Conservation (phyloP, 35 echinoderm and acorn worm genomes). For the Heliocidaris erythrogramma region DNA sequence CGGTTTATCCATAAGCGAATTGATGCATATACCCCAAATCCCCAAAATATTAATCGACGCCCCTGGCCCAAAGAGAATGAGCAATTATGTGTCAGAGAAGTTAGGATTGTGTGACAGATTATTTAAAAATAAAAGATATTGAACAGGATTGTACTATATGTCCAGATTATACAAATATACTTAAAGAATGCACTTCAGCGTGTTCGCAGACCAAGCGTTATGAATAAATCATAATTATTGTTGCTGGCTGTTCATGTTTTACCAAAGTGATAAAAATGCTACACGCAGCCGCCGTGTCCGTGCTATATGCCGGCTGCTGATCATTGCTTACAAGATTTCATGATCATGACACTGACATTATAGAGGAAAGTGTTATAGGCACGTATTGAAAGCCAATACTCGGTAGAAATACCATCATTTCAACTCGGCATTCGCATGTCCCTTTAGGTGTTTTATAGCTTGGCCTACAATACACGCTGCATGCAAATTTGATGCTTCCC, state of each 20-base stretch:
- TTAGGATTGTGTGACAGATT: too few species aligned
- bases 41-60: too few species aligned
- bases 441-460: conserved; percentile 1
- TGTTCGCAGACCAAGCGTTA: too few species aligned
- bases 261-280: background rate
- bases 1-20: too few species aligned
- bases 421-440: background rate
- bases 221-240: too few species aligned
- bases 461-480: conserved; percentile 7
- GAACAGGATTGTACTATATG: too few species aligned
- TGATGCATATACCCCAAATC: too few species aligned
- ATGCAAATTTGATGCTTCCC: background rate
- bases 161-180: too few species aligned
- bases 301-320: background rate
- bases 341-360: background rate
- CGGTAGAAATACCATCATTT: background rate
- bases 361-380: background rate
- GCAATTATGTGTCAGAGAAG: too few species aligned
- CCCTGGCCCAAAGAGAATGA: too few species aligned
- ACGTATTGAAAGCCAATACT: background rate
- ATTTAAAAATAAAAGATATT: too few species aligned
- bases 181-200: too few species aligned
- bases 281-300: background rate
- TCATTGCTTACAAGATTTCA: background rate
- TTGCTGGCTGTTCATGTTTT: background rate